phyloP scores from a whole-genome alignment of 2,888 invertebrate genomes.

The Calephelis perditalis region DNA sequence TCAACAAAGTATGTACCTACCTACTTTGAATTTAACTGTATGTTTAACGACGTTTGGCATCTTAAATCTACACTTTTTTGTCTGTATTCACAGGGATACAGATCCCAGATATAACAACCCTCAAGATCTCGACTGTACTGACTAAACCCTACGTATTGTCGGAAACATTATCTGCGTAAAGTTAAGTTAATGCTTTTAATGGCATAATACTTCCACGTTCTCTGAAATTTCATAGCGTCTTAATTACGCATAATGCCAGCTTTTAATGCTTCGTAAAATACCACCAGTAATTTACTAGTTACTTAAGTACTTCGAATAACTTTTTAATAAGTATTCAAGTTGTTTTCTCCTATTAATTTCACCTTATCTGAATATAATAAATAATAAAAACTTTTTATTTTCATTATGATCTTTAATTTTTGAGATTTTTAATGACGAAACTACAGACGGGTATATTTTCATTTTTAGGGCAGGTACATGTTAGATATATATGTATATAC shows the following conservation, averaged over 20 bases:
- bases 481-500: too few species aligned
- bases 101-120: background rate
- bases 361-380: too few species aligned
- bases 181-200: slow-evolving; percentile 12
- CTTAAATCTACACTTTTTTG: background rate
- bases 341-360: too few species aligned
- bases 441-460: too few species aligned
- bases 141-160: slow-evolving; percentile 1
- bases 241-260: slow-evolving; percentile 11
- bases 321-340: background rate
- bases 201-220: slow-evolving; percentile 11
- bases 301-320: slow-evolving; percentile 1
- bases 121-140: slow-evolving; percentile 6
- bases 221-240: slow-evolving; percentile 12
- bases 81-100: background rate
- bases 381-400: too few species aligned
- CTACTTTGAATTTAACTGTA: background rate
- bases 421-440: too few species aligned
- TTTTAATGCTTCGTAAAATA: slow-evolving; percentile 10
- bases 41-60: background rate
- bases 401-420: too few species aligned
- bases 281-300: slow-evolving; percentile 6
- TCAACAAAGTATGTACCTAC: background rate
- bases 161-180: slow-evolving; percentile 12
- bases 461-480: too few species aligned